A percentile compares a stretch with the other conserved stretches of the same genome.
Evolutionary conservation across 2,113 vertebrate genomes (phyloP).

Genomic region (mouse (Mus musculus)): GRCm39 chr2:139423001-139423500

Average conservation of each 20-base stretch:
- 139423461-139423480: conserved; percentile 92
- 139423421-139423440: conserved; percentile 90
- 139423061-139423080: not conserved
- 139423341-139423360: not conserved
- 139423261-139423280: not conserved
- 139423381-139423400: not conserved
- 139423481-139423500: conserved; percentile 93
- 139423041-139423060: not conserved
- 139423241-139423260: not conserved
- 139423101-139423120: not conserved
- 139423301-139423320: not conserved
- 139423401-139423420: conserved; percentile 58
- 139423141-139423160: not conserved
- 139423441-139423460: conserved; percentile 92
- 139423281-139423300: not conserved
- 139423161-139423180: not conserved
- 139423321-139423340: not conserved
- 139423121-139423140: not conserved
- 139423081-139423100: not conserved
- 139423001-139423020: rapidly evolving
- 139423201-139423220: not conserved
- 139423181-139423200: not conserved
- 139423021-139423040: not conserved
- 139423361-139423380: not conserved
- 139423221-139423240: not conserved